Evolutionary conservation across 2,888 invertebrate genomes (phyloP).

Genomic region (Caenorhabditis parvicauda): DNA sequence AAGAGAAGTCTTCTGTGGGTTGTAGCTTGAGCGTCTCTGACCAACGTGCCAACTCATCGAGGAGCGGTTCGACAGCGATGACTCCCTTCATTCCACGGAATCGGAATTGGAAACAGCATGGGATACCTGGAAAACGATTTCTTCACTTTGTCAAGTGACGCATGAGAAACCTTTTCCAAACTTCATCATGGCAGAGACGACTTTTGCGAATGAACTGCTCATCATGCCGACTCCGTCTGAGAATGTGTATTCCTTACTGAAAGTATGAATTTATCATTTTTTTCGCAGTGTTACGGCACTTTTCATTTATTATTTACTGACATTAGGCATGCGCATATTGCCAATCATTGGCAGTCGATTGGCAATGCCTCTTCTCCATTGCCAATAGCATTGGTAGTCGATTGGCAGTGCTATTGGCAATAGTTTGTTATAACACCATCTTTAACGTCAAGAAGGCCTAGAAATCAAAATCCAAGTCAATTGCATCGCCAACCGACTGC

Average conservation of each 20-base stretch:
- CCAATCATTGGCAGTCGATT: no score
- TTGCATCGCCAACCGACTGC: no score
- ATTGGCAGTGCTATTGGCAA: no score
- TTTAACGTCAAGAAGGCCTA: no score
- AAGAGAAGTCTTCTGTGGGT: constrained; percentile 11
- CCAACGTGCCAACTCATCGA: constrained; percentile 41
- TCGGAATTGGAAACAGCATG: constrained; percentile 47
- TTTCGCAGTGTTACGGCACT: neutral
- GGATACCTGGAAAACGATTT: neutral
- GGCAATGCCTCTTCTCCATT: no score
- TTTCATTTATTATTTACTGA: no score
- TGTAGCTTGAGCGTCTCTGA: constrained; percentile 5
- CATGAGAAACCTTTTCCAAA: constrained; percentile 44
- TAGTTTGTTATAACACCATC: no score
- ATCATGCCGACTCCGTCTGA: constrained; percentile 59
- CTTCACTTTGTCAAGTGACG: neutral
- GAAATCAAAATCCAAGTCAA: no score
- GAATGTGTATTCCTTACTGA: constrained; percentile 34
- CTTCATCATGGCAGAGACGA: constrained; percentile 36
- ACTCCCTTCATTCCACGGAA: constrained; percentile 62
- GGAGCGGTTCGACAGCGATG: constrained; percentile 48
- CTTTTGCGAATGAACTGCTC: constrained; percentile 41
- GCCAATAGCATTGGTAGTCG: no score
- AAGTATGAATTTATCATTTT: neutral
- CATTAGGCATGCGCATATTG: no score